phyloP scores from a whole-genome alignment of 2,113 vertebrate genomes.

The Nothocercus nigrocapillus region DNA sequence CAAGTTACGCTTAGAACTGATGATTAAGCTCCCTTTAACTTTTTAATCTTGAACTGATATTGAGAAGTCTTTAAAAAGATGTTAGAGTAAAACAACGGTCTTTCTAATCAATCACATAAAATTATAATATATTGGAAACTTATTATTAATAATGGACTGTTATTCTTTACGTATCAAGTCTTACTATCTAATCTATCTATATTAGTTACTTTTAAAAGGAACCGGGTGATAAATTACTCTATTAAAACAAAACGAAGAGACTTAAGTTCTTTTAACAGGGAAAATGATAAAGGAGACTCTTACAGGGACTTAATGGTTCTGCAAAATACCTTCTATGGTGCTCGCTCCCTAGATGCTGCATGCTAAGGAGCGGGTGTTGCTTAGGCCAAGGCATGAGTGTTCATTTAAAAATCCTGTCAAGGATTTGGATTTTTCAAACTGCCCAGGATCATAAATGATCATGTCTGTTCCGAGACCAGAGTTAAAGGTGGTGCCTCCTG shows the following conservation, averaged over 20 bases:
- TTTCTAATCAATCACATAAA: constrained; percentile 50
- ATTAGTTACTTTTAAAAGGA: constrained; percentile 75
- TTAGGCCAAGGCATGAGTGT: rapidly evolving
- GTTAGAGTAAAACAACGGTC: constrained; percentile 50
- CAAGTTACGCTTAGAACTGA: constrained; percentile 25
- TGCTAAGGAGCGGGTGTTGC: not conserved
- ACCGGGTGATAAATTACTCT: constrained; percentile 70
- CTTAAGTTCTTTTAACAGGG: constrained; percentile 65
- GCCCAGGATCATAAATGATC: too few species aligned
- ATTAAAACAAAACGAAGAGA: constrained; percentile 71
- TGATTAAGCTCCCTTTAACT: constrained; percentile 64
- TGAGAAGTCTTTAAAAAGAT: constrained; percentile 63
- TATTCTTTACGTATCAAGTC: constrained; percentile 40
- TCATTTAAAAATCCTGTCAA: too few species aligned
- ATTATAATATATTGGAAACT: constrained; percentile 33
- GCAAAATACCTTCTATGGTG: not conserved
- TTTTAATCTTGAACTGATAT: constrained; percentile 61
- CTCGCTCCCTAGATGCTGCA: not conserved
- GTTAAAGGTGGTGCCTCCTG: too few species aligned
- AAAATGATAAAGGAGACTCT: constrained; percentile 46
- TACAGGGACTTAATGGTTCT: not conserved
- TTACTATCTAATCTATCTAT: constrained; percentile 64
- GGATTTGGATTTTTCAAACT: too few species aligned
- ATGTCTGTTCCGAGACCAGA: too few species aligned
- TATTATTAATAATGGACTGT: constrained; percentile 59